Conservation (phyloP, 2,797 vertebrate genomes). For the Silurus lanzhouensis region DNA sequence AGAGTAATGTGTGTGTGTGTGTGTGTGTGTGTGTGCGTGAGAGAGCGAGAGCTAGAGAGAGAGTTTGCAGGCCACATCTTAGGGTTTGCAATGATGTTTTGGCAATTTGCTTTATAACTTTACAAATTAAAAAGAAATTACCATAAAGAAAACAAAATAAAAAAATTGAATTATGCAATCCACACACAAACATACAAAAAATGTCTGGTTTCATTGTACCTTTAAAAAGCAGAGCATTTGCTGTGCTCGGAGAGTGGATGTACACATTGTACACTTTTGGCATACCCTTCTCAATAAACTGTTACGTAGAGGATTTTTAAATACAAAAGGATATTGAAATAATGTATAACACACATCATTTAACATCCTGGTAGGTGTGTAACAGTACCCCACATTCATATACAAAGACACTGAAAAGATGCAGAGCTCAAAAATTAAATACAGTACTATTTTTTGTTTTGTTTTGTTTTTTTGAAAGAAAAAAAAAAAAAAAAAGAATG, state of each 20-base stretch:
- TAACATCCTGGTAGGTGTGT: neutral
- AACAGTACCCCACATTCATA: neutral
- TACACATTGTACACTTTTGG: neutral
- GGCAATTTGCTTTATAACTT: neutral
- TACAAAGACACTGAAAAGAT: neutral
- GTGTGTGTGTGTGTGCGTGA: no score
- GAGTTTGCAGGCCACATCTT: neutral
- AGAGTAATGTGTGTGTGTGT: neutral
- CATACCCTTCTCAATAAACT: conserved; percentile 7
- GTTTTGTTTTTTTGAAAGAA: no score
- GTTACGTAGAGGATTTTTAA: neutral
- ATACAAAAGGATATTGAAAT: neutral
- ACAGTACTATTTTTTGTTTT: no score
- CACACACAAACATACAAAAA: neutral
- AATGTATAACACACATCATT: neutral
- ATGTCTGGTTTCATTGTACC: neutral
- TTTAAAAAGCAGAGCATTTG: neutral
- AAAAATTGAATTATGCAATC: conserved; percentile 1
- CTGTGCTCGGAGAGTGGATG: neutral
- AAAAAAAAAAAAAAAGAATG: neutral
- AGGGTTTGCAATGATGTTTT: neutral
- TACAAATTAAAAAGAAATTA: neutral
- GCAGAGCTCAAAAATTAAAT: neutral
- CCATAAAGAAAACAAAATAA: neutral
- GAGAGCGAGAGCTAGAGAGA: no score